Conservation (phyloP, 2,888 invertebrate species). For the Tiphia femorata region DNA sequence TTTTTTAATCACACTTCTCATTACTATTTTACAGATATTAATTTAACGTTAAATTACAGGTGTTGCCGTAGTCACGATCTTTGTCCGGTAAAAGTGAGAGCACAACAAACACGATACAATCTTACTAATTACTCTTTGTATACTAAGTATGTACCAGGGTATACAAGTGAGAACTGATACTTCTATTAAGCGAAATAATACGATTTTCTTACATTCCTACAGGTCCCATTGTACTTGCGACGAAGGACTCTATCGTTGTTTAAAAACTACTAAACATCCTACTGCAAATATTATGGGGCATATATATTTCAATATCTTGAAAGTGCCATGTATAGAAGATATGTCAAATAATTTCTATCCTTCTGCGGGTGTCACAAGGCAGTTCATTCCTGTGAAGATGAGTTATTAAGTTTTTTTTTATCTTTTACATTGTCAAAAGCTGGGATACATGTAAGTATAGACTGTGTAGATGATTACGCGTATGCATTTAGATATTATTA, state of each 20-base stretch:
- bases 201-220: constrained; percentile 31
- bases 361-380: constrained; percentile 24
- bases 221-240: constrained; percentile 91
- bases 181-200: background rate
- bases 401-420: constrained; percentile 28
- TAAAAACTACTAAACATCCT: constrained; percentile 81
- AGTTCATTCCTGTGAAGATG: constrained; percentile 46
- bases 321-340: constrained; percentile 81
- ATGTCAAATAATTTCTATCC: constrained; percentile 17
- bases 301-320: constrained; percentile 87
- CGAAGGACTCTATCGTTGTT: constrained; percentile 83
- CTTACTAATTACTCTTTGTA: constrained; percentile 87
- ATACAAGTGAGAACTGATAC: constrained; percentile 1
- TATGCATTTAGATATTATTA: background rate
- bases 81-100: constrained; percentile 85
- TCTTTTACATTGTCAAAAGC: background rate
- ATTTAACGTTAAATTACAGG: constrained; percentile 42
- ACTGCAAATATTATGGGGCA: constrained; percentile 84
- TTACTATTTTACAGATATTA: too few species aligned
- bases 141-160: constrained; percentile 75
- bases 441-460: background rate
- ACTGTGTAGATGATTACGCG: too few species aligned
- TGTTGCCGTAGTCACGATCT: constrained; percentile 93
- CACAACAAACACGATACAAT: constrained; percentile 81
- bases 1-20: background rate